Conservation (phyloP, 2,113 vertebrate species). For the Phyllostomus discolor region DNA sequence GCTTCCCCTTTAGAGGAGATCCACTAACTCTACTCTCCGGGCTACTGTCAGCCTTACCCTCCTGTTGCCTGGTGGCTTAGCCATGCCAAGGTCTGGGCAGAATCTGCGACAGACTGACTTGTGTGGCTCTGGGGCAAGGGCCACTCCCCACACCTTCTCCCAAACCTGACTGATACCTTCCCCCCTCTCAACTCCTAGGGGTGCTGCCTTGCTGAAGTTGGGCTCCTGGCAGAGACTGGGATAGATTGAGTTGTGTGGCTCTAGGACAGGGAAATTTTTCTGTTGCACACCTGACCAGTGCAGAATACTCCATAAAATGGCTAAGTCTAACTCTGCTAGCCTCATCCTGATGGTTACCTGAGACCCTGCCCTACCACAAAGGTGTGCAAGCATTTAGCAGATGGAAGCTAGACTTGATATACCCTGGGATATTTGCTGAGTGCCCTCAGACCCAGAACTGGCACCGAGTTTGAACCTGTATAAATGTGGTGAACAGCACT, state of each 20-base stretch:
- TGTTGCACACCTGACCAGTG: not conserved
- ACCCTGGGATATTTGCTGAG: not conserved
- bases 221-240: not conserved
- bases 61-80: not conserved
- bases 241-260: not conserved
- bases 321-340: not conserved
- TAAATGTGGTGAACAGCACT: not conserved
- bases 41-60: not conserved
- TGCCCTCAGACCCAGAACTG: not conserved
- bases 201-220: not conserved
- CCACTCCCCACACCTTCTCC: not conserved
- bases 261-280: not conserved
- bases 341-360: not conserved
- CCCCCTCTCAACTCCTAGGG: not conserved
- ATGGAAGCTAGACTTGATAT: not conserved
- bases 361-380: not conserved
- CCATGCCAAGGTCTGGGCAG: not conserved
- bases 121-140: not conserved
- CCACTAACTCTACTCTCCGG: not conserved
- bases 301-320: not conserved
- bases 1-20: not conserved
- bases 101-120: not conserved
- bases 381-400: not conserved
- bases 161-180: not conserved
- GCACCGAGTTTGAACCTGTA: not conserved